Conservation (phyloP, 2,113 vertebrate genomes). For the Heliornis fulica region DNA sequence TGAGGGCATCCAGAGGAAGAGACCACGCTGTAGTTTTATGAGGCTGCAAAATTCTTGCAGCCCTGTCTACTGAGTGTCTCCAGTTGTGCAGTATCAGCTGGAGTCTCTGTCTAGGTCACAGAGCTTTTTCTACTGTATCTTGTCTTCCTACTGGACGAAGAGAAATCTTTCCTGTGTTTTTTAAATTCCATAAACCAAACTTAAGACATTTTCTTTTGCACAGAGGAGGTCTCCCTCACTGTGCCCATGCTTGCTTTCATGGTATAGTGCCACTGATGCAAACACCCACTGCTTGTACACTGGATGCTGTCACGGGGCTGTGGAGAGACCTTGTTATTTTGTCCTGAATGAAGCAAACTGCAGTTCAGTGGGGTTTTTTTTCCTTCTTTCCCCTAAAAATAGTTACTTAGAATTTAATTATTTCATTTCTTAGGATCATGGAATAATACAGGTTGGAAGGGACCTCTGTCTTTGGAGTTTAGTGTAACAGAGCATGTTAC, state of each 20-base stretch:
- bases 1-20: neutral
- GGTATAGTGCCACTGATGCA: neutral
- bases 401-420: neutral
- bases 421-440: neutral
- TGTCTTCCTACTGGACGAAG: neutral
- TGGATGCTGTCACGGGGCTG: neutral
- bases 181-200: neutral
- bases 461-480: neutral
- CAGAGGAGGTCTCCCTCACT: neutral
- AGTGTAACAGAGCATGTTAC: neutral
- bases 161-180: neutral
- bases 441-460: neutral
- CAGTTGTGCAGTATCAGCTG: neutral
- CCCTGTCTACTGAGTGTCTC: neutral
- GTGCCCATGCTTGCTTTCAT: neutral
- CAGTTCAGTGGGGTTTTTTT: neutral
- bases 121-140: accelerated
- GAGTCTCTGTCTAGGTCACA: accelerated
- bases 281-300: neutral
- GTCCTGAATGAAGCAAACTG: neutral
- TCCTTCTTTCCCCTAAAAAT: neutral
- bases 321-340: neutral
- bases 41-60: neutral
- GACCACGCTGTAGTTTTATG: neutral
- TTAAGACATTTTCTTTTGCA: neutral